Conservation (phyloP, 2,797 vertebrate genomes). For the Dromococcyx pavoninus region DNA sequence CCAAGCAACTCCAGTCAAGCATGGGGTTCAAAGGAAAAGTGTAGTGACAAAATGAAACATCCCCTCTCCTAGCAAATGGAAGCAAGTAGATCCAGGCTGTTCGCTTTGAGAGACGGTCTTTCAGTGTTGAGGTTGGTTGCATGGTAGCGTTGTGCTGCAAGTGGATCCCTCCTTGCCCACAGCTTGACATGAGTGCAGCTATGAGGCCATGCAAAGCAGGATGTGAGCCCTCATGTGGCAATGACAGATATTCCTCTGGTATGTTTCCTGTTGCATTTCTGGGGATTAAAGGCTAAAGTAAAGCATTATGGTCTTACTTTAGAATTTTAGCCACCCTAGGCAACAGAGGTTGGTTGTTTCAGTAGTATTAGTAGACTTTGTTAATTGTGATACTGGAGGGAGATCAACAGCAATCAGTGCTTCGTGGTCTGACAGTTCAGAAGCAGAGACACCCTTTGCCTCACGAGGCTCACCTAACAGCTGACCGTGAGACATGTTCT, state of each 20-base stretch:
- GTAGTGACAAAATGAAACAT: background rate
- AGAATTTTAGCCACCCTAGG: background rate
- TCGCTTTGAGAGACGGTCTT: background rate
- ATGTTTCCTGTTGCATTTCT: background rate
- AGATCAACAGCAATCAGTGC: fast-evolving
- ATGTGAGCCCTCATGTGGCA: fast-evolving
- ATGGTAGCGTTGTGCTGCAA: background rate
- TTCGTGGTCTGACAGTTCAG: background rate
- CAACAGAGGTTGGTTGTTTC: background rate
- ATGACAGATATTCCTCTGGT: background rate
- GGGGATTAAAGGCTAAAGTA: background rate
- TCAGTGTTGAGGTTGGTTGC: background rate
- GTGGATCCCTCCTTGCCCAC: background rate
- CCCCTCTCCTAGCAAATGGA: background rate
- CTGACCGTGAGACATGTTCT: fast-evolving
- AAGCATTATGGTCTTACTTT: background rate
- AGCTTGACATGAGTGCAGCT: fast-evolving
- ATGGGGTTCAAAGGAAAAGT: background rate
- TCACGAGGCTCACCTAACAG: background rate
- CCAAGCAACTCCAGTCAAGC: fast-evolving
- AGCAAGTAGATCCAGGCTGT: fast-evolving
- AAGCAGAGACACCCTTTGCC: background rate
- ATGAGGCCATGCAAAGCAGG: fast-evolving
- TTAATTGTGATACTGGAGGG: background rate
- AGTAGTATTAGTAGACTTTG: fast-evolving